Evolutionary conservation across 1,140 invertebrate species (phyloP).

Genomic region (Anoplophora glabripennis): DNA sequence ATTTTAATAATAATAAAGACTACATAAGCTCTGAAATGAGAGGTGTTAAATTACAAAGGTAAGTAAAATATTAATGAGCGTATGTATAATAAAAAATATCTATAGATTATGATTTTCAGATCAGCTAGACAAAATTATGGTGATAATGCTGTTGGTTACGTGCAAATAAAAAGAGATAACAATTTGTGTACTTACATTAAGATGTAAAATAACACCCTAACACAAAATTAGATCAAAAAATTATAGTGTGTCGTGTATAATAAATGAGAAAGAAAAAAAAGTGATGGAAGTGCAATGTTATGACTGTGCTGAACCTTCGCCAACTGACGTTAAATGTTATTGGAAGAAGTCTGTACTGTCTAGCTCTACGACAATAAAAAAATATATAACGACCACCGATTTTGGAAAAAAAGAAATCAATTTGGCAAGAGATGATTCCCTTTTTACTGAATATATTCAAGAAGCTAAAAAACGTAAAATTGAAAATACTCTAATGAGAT

Average conservation of each 20-base stretch:
- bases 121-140: conserved; percentile 8
- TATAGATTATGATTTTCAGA: neutral
- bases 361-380: neutral
- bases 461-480: too few relatives aligned
- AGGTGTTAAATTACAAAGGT: too few relatives aligned
- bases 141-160: conserved; percentile 38
- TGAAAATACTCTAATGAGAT: too few relatives aligned
- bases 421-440: too few relatives aligned
- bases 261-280: conserved; percentile 27
- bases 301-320: conserved; percentile 39
- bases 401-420: too few relatives aligned
- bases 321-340: conserved; percentile 42
- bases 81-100: too few relatives aligned
- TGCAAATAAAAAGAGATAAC: conserved; percentile 28
- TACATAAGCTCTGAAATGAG: too few relatives aligned
- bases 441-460: too few relatives aligned
- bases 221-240: conserved; percentile 30
- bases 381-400: too few relatives aligned
- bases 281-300: conserved; percentile 30
- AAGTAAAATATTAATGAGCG: too few relatives aligned
- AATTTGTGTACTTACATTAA: conserved; percentile 33
- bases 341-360: conserved; percentile 38
- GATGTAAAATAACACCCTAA: conserved; percentile 34
- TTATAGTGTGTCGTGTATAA: conserved; percentile 21
- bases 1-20: too few relatives aligned